Percentiles rank a stretch among this genome's conserved stretches.
These are phyloP conservation scores for Drosophila parvula DNA, from an alignment of 1,140 invertebrate species.

Conservation along the genomic window DNA sequence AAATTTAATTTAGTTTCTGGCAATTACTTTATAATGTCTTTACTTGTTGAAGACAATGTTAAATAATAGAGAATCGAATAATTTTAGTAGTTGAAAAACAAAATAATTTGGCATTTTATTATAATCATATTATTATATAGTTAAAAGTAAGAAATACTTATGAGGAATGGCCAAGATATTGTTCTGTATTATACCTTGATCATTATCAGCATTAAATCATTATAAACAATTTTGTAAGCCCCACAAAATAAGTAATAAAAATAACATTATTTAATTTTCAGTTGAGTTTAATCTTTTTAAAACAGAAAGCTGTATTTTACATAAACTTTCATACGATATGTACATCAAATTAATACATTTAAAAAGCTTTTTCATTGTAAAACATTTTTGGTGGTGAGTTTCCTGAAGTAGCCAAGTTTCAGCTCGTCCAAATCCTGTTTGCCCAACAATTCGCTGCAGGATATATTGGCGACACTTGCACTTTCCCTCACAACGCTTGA, in stretches of 20 bases:
- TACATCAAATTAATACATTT: not conserved
- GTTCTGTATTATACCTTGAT: too few relatives aligned
- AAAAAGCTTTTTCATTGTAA: not conserved
- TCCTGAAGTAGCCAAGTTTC: not conserved
- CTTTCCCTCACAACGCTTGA: not conserved
- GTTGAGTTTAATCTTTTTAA: not conserved
- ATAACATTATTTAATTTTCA: not conserved
- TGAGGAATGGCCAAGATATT: not conserved
- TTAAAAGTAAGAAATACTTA: not conserved
- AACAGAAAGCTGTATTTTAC: not conserved
- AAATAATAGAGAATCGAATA: too few relatives aligned
- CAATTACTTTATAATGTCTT: not conserved
- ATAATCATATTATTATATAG: not conserved
- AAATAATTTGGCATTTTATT: not conserved
- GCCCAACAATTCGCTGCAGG: not conserved
- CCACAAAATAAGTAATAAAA: not conserved
- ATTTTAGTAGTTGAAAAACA: not conserved
- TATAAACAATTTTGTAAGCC: not conserved
- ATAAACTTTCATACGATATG: too few relatives aligned
- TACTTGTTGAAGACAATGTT: not conserved
- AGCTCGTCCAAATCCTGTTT: not conserved
- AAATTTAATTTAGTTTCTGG: not conserved
- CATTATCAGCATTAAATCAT: not conserved
- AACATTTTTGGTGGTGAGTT: constrained; percentile 23
- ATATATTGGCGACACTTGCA: not conserved